Percentiles rank a stretch among this genome's conserved stretches.
Evolutionary conservation across 2,113 vertebrate species (phyloP).

Genomic region (Atherinomorus stipes): DNA sequence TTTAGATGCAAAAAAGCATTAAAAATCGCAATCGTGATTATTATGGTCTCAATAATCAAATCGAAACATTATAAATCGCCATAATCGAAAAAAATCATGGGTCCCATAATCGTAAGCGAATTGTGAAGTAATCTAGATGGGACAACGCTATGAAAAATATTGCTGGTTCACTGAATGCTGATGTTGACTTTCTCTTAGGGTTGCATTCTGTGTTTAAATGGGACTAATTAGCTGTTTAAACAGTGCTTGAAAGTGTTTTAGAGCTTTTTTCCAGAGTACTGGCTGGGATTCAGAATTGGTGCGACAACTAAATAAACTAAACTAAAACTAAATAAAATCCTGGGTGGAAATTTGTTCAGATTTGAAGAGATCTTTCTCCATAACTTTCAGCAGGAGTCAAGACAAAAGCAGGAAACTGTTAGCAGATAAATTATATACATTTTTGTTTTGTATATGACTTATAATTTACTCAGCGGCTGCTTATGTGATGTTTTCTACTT

Average conservation of each 20-base stretch:
- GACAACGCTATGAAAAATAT: too few species aligned
- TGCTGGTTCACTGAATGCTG: constrained; percentile 8
- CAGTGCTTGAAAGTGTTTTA: constrained; percentile 28
- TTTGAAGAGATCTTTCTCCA: constrained; percentile 13
- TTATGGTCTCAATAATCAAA: too few species aligned
- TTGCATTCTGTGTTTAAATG: constrained; percentile 29
- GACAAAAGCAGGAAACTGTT: constrained; percentile 10
- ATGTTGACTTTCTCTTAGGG: constrained; percentile 14
- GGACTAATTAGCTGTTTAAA: constrained; percentile 52
- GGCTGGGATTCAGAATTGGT: constrained; percentile 20
- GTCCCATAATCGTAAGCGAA: too few species aligned
- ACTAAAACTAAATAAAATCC: constrained; percentile 5
- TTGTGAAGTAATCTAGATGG: too few species aligned
- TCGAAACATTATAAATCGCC: too few species aligned
- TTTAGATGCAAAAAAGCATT: too few species aligned
- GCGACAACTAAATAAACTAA: too few species aligned
- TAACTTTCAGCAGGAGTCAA: constrained; percentile 10
- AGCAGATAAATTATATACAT: neutral
- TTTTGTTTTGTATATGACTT: too few species aligned
- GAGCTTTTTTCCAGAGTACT: constrained; percentile 25
- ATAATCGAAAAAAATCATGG: too few species aligned
- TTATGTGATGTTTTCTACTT: neutral
- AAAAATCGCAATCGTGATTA: too few species aligned
- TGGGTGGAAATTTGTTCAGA: constrained; percentile 15
- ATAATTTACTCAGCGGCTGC: too few species aligned